Conservation (phyloP, 2,797 vertebrate species). For the Acanthis flammea region DNA sequence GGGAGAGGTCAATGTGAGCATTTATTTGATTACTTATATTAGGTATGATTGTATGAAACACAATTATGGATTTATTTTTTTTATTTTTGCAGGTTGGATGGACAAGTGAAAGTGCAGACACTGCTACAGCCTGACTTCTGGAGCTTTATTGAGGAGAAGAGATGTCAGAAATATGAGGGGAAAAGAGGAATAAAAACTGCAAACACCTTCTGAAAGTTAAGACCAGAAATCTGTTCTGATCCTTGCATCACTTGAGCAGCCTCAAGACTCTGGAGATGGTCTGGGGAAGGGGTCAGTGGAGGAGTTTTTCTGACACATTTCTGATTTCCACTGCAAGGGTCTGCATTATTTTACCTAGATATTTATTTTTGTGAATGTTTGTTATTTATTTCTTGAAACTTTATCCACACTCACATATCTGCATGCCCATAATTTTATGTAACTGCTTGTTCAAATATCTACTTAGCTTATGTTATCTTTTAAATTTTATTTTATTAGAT, state of each 20-base stretch:
- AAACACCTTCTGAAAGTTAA: background rate
- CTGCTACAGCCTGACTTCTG: background rate
- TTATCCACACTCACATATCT: background rate
- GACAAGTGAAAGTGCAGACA: background rate
- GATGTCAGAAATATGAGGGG: fast-evolving
- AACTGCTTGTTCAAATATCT: background rate
- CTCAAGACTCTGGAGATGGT: background rate
- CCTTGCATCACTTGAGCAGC: background rate
- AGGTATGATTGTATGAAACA: background rate
- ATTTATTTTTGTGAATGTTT: background rate
- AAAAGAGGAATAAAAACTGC: background rate
- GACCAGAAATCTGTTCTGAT: background rate
- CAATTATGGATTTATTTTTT: background rate
- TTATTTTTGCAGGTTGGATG: background rate
- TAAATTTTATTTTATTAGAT: background rate
- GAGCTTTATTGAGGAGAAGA: background rate
- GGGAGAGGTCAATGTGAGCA: background rate
- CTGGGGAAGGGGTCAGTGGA: background rate
- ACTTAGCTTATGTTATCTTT: background rate
- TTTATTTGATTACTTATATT: background rate
- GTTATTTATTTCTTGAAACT: background rate
- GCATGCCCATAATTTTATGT: background rate
- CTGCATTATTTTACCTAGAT: background rate
- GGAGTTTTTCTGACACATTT: background rate
- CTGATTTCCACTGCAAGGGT: background rate